phyloP scores from a whole-genome alignment of 2,888 invertebrate genomes.

The Sinohyriopsis cumingii region DNA sequence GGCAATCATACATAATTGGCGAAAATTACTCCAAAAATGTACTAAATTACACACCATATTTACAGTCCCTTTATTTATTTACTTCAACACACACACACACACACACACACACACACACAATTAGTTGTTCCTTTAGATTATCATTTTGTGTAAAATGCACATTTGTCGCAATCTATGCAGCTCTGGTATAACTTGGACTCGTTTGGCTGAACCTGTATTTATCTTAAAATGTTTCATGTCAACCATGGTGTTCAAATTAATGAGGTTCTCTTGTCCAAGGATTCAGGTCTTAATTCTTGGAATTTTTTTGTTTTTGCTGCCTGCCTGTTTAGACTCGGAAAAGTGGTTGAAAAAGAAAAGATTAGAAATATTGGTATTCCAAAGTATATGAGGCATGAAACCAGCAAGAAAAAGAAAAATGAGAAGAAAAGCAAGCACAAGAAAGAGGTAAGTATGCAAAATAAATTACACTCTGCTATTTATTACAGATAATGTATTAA shows the following conservation, averaged over 20 bases:
- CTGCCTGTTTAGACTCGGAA: constrained; percentile 56
- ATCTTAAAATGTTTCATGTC: neutral
- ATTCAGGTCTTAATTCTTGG: neutral
- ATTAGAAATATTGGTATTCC: constrained; percentile 52
- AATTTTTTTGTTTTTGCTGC: neutral
- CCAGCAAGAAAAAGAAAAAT: neutral
- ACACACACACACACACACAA: too few species aligned
- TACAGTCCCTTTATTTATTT: too few species aligned
- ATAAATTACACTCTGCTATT: neutral
- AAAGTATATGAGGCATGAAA: constrained; percentile 49
- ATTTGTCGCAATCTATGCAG: too few species aligned
- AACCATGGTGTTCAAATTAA: neutral
- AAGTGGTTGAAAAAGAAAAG: constrained; percentile 60
- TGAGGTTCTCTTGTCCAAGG: neutral
- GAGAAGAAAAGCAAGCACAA: neutral
- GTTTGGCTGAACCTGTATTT: neutral
- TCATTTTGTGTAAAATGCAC: too few species aligned
- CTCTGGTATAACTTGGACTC: too few species aligned
- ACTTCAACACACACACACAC: too few species aligned
- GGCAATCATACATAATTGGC: neutral
- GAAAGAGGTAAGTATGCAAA: neutral
- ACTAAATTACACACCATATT: too few species aligned
- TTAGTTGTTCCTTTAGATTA: too few species aligned
- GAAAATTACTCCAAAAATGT: constrained; percentile 1
- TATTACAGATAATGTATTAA: neutral